A percentile compares a stretch with the other conserved stretches of the same genome.
These are phyloP conservation scores for Betta splendens DNA, from an alignment of 2,797 vertebrate genomes.

Conservation along the genomic window DNA sequence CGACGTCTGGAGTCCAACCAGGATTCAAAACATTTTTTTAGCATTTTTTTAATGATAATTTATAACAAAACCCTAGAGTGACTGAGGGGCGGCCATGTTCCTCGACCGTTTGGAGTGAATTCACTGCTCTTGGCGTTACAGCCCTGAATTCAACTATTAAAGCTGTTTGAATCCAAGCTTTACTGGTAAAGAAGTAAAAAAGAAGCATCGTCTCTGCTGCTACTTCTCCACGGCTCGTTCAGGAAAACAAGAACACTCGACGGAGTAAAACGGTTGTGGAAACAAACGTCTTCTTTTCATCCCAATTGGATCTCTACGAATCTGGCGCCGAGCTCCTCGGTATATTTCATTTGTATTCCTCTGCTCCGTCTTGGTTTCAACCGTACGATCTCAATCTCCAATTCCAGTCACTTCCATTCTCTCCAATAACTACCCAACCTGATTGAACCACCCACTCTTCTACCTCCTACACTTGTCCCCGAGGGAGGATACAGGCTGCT, in stretches of 20 bases:
- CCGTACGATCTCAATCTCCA: slow-evolving; percentile 51
- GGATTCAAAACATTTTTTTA: no score
- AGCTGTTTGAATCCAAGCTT: no score
- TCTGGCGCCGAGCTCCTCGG: slow-evolving; percentile 37
- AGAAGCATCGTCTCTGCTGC: no score
- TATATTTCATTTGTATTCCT: slow-evolving; percentile 48
- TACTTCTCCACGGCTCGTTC: slow-evolving; percentile 9
- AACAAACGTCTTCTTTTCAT: slow-evolving; percentile 36
- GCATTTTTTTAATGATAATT: no score
- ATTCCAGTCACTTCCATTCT: slow-evolving; percentile 65
- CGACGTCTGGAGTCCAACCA: neutral
- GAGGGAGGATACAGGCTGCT: slow-evolving; percentile 57
- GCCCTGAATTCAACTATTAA: no score
- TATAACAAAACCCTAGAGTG: no score
- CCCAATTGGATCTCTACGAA: slow-evolving; percentile 28
- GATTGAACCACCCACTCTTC: slow-evolving; percentile 71
- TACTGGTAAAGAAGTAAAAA: no score
- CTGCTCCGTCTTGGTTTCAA: slow-evolving; percentile 45
- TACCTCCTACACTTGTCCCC: slow-evolving; percentile 66
- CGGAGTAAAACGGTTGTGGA: slow-evolving; percentile 13
- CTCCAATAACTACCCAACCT: slow-evolving; percentile 64
- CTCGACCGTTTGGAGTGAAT: no score
- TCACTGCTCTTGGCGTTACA: no score
- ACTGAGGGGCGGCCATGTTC: no score
- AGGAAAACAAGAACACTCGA: slow-evolving; percentile 30